Conservation (phyloP, 2,113 vertebrate species). For the Phasianus colchicus region DNA sequence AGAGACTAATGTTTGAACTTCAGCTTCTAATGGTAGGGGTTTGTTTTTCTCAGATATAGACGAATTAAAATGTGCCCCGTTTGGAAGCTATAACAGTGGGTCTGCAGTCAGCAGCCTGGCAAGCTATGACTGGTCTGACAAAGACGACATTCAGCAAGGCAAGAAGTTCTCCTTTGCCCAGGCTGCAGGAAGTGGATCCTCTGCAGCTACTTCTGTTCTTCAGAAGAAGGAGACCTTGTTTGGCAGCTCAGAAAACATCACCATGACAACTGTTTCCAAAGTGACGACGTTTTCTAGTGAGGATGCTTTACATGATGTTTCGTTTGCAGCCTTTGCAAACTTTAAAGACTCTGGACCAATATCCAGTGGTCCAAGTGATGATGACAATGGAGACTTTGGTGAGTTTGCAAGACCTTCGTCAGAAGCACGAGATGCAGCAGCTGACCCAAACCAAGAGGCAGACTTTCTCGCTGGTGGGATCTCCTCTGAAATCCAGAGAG, state of each 20-base stretch:
- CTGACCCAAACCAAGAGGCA: conserved; percentile 58
- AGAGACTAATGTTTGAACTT: background rate
- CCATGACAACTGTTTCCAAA: conserved; percentile 82
- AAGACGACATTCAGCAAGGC: conserved; percentile 83
- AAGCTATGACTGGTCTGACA: conserved; percentile 91
- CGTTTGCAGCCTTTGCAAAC: conserved; percentile 83
- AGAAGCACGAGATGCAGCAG: conserved; percentile 13
- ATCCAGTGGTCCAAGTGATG: conserved; percentile 41
- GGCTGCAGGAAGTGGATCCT: conserved; percentile 75
- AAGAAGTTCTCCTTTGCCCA: conserved; percentile 76
- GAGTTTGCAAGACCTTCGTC: conserved; percentile 82
- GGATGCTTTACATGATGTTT: conserved; percentile 73
- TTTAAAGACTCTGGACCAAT: conserved; percentile 71
- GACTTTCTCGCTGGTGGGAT: background rate
- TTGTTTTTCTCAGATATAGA: conserved; percentile 91
- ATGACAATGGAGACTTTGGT: conserved; percentile 81
- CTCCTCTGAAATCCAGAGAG: conserved; percentile 66
- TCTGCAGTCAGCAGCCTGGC: conserved; percentile 84
- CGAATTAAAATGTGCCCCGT: conserved; percentile 91
- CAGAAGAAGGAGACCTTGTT: conserved; percentile 88
- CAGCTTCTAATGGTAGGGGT: conserved; percentile 65
- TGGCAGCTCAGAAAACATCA: conserved; percentile 89
- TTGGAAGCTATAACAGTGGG: conserved; percentile 81
- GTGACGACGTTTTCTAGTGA: conserved; percentile 82
- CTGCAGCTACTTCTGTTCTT: conserved; percentile 74